These are phyloP conservation scores for Morpho achilles DNA, from an alignment of 2,888 invertebrate species.

Conservation along the genomic window DNA sequence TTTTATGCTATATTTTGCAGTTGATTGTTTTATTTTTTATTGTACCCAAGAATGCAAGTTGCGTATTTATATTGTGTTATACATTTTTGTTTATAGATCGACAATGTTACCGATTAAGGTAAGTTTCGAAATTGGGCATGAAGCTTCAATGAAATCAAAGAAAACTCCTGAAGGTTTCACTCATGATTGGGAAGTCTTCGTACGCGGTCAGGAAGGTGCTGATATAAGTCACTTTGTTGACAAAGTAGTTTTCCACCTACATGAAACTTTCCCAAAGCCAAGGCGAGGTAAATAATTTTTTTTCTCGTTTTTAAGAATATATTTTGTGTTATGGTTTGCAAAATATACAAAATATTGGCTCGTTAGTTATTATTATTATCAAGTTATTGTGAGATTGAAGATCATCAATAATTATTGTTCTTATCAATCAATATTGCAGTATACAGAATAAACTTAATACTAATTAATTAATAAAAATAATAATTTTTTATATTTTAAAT, in stretches of 20 bases:
- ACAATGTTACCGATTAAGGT: slow-evolving; percentile 79
- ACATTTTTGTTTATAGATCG: slow-evolving; percentile 34
- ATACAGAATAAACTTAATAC: background rate
- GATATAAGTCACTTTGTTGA: slow-evolving; percentile 95
- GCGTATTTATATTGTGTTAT: slow-evolving; percentile 11
- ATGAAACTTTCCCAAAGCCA: slow-evolving; percentile 95
- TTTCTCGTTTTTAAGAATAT: background rate
- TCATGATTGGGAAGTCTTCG: slow-evolving; percentile 98
- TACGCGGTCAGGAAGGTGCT: slow-evolving; percentile 91
- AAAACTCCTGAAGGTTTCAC: slow-evolving; percentile 94
- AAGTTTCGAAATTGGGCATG: slow-evolving; percentile 95
- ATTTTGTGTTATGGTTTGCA: too few species aligned
- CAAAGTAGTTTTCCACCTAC: slow-evolving; percentile 93
- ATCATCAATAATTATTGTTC: too few species aligned
- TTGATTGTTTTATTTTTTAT: slow-evolving; percentile 22
- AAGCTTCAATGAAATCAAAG: slow-evolving; percentile 88
- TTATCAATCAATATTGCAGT: background rate
- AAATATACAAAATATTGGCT: too few species aligned
- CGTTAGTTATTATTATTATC: too few species aligned
- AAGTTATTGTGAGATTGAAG: too few species aligned
- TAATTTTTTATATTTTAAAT: background rate
- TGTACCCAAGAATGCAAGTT: slow-evolving; percentile 14
- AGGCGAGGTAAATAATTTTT: slow-evolving; percentile 84
- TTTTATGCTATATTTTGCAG: slow-evolving; percentile 24
- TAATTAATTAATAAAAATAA: background rate